Evolutionary conservation across 2,113 vertebrate species (phyloP), one percentile per base, ranked within the genome.

Genomic region (Hirundichthys speculiger): DNA sequence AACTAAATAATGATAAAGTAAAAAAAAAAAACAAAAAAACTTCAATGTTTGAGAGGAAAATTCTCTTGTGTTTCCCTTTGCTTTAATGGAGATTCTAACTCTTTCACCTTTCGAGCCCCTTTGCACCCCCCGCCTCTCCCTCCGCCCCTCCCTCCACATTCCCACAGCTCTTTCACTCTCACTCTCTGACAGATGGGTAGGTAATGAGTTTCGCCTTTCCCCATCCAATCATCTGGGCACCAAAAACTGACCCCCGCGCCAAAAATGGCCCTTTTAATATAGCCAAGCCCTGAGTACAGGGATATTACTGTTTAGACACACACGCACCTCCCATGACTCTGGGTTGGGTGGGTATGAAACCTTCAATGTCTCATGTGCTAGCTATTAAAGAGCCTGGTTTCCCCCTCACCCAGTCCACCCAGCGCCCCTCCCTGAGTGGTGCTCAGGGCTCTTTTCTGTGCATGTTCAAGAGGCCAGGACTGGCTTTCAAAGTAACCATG

Each of bases 231-330:
- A 84, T 83, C 87, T 88, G 88, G 88, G 88, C 88, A 90, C 84
- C 77, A 79, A 86, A 88, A 90, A 77, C 79, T 90, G 81, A 77
- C 87, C 88, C 84, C 80, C 41, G 80, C 48, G 88, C 90, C 87
- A 91, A 88, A 91, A 88, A 90, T 91, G n/a, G 86, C 88, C 88
- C 90, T 91, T 91, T 91, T 91, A 91, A 90, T 91, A 89, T 90
- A 88, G 88, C 90, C 87, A 90, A 88, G 86, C 78, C 78, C 87
- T 84, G 87, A 89, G 87, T 88, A 88, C 83, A 89, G 86, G 86
- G 84, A 86, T 88, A 90, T 90, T 89, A 89, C 88, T 90, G 88
- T 86, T 90, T 80, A 84, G 77, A 22, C 27, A 68, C 64, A 75
- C 51, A 52, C 79, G 79, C 59, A 77, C 84, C 77, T 87, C 83